Evolutionary conservation across 2,113 vertebrate species (phyloP), one percentile per base, ranked within the genome.

Genomic region (Ariopsis seemanni): DNA sequence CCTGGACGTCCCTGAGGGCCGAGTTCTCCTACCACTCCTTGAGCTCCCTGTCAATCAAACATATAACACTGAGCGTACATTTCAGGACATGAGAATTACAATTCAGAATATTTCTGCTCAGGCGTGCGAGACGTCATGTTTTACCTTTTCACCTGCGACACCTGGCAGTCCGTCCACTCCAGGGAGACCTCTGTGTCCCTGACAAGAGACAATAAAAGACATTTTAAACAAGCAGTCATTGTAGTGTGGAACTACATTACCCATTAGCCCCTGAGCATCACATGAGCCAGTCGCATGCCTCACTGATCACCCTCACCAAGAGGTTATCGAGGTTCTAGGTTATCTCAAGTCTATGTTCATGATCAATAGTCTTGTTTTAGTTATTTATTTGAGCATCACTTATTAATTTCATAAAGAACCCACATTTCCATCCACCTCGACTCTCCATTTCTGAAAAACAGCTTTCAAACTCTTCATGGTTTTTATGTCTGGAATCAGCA

Each of bases 161-260:
- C 96, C 96, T 30, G 93, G 87, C 67, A 92, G 90, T 42, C 95
- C 96, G 65, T 92, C 82, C 5, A 82, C 91, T 57, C 96, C 96
- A 6, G 92, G 14, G 77, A 93, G 9, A 18, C 96, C 96, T 91
- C 91, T 93, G 90, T 96, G 94, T 89, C 96, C 95, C 96, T 96
- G 78, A 82, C 25, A 77, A 84, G 80, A 22, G 88, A 65, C 85
- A 65, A 17, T 8, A 20, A 18, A 86, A 52, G 58, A 58, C 72
- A 80, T 34, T 62, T 81, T 12, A 69, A n/a, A 83, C 48, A 69
- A 67, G 82, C 7, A 17, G 25, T 3, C 48, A 48, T 11, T 14
- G 18, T 85, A 34, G 69, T 7, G 7, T n/a, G 34, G 18, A 55
- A 55, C 20, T 52, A 52, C 14, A 7, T 8, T 52, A 27, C n/a